Conservation (phyloP, 2,797 vertebrate genomes). For the Gambelia wislizenii region DNA sequence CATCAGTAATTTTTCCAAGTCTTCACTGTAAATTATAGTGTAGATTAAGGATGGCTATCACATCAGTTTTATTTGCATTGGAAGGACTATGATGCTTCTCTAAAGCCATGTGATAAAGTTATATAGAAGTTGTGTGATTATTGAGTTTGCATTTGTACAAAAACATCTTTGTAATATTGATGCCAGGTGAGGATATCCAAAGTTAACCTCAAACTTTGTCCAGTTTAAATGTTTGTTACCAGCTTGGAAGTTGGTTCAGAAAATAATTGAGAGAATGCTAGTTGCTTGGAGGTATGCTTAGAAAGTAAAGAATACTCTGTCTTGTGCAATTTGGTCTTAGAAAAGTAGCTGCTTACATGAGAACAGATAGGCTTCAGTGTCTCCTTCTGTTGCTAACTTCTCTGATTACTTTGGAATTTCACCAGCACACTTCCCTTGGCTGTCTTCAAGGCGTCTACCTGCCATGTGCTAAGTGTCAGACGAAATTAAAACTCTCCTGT, state of each 20-base stretch:
- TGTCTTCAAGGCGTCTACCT: neutral
- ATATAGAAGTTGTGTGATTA: neutral
- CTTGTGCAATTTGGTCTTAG: neutral
- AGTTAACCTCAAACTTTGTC: no score
- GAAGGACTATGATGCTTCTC: no score
- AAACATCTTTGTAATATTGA: neutral
- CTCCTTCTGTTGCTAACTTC: neutral
- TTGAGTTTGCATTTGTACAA: neutral
- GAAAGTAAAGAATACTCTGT: neutral
- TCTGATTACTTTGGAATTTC: neutral
- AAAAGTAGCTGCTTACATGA: neutral
- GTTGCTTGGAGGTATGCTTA: neutral
- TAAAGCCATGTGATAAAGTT: no score
- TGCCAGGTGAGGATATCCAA: neutral
- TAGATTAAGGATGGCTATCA: no score
- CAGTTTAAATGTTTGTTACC: neutral
- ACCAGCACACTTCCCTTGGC: constrained; percentile 4
- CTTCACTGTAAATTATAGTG: no score
- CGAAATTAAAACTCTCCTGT: neutral
- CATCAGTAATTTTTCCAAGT: no score
- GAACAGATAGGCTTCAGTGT: neutral
- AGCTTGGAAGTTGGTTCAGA: neutral
- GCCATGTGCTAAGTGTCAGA: neutral
- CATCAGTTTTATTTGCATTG: no score
- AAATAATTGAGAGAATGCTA: no score